Conservation (phyloP, 35 echinoderm and acorn worm genomes). For the Lytechinus variegatus region DNA sequence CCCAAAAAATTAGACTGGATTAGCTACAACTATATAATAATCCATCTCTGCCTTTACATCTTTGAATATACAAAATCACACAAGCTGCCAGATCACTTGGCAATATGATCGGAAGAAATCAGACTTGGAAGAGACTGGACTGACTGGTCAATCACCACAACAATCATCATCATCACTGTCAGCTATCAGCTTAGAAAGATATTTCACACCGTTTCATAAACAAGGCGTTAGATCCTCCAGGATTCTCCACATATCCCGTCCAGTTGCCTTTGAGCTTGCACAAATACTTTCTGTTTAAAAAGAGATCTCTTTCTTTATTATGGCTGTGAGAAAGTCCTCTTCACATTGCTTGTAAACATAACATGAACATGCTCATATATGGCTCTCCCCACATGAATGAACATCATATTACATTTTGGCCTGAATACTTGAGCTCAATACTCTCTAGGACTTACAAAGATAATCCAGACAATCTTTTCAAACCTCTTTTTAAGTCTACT, state of each 20-base stretch:
- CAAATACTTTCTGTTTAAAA: neutral
- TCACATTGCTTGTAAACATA: neutral
- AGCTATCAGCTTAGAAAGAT: neutral
- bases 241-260: neutral
- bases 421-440: neutral
- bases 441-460: neutral
- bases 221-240: neutral
- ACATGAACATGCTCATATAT: constrained; percentile 5
- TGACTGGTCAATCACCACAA: neutral
- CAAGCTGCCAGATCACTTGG: too few species aligned
- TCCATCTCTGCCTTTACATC: too few species aligned
- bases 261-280: neutral
- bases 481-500: neutral
- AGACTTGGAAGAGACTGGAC: neutral
- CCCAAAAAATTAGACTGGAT: too few species aligned
- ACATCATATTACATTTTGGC: neutral
- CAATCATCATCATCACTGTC: constrained; percentile 16
- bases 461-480: neutral
- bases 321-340: neutral
- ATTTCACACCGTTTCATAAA: constrained; percentile 13
- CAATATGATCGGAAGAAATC: neutral
- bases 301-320: neutral
- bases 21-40: too few species aligned
- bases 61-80: too few species aligned
- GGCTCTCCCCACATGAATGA: neutral